A percentile compares a stretch with the other conserved stretches of the same genome.
Evolutionary conservation across 2,888 invertebrate genomes (phyloP).

Genomic region (Nemotelus nigrinus): DNA sequence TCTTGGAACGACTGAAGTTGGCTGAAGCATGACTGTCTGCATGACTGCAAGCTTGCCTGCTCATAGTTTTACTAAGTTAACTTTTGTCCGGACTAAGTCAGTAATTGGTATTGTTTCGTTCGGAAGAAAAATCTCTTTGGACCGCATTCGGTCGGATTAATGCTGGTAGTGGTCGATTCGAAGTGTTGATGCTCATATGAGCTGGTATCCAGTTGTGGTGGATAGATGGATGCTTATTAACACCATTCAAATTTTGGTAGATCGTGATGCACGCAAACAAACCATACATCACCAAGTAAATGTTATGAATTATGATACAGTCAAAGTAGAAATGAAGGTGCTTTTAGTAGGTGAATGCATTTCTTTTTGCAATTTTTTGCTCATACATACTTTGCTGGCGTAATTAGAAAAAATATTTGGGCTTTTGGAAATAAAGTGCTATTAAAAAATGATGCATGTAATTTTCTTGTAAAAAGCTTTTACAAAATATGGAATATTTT

Average conservation of each 20-base stretch:
- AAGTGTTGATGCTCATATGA: conserved; percentile 3
- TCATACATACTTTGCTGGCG: too few relatives aligned
- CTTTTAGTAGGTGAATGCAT: too few relatives aligned
- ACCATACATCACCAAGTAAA: not conserved
- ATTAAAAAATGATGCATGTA: too few relatives aligned
- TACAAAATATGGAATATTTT: too few relatives aligned
- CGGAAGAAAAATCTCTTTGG: not conserved
- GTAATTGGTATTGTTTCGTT: conserved; percentile 3
- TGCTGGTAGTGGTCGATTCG: not conserved
- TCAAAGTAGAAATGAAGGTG: not conserved
- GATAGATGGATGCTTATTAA: conserved; percentile 23
- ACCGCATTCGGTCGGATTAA: not conserved
- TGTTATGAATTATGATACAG: not conserved
- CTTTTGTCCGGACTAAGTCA: not conserved
- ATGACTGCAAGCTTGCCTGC: too few relatives aligned
- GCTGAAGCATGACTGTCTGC: too few relatives aligned
- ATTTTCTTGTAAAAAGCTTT: too few relatives aligned
- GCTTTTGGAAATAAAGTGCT: too few relatives aligned
- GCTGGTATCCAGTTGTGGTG: not conserved
- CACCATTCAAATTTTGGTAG: conserved; percentile 31
- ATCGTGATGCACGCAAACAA: conserved; percentile 33
- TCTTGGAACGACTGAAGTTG: not conserved
- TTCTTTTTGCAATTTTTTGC: too few relatives aligned
- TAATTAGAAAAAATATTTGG: too few relatives aligned
- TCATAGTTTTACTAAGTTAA: too few relatives aligned